phyloP scores from a whole-genome alignment of 2,797 vertebrate genomes.

The Pangasius mekongensis region DNA sequence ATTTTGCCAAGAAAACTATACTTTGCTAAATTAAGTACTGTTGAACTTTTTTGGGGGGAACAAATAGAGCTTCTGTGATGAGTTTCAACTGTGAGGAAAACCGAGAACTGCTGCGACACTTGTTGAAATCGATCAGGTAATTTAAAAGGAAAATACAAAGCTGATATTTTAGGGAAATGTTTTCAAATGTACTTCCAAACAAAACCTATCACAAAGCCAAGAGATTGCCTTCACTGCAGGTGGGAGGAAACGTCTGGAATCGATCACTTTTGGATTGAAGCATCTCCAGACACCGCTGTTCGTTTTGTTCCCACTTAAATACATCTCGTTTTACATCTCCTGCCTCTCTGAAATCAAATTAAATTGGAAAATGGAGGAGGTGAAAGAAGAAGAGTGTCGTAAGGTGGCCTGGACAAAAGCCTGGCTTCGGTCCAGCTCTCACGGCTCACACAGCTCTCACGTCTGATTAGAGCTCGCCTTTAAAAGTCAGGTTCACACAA shows the following conservation, averaged over 20 bases:
- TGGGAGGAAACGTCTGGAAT: conserved; percentile 40
- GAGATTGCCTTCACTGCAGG: conserved; percentile 9
- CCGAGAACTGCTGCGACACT: not conserved
- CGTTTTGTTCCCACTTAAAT: conserved; percentile 38
- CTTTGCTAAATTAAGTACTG: not conserved
- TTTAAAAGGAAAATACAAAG: not conserved
- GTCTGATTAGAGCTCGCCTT: conserved; percentile 75
- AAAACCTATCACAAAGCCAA: conserved; percentile 36
- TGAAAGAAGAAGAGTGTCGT: conserved; percentile 52
- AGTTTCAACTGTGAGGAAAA: not conserved
- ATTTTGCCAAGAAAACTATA: not conserved
- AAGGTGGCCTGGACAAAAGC: conserved; percentile 57
- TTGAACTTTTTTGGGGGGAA: not conserved
- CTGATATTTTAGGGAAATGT: conserved; percentile 24
- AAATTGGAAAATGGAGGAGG: conserved; percentile 35
- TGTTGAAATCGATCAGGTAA: not conserved
- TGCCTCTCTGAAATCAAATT: conserved; percentile 45
- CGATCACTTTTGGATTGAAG: conserved; percentile 48
- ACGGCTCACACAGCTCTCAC: conserved; percentile 61
- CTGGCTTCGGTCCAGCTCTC: conserved; percentile 68
- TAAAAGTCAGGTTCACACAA: conserved; percentile 72
- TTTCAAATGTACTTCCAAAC: conserved; percentile 19
- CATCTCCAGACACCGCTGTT: conserved; percentile 44
- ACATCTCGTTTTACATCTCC: conserved; percentile 45
- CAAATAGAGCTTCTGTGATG: not conserved